These are phyloP conservation scores for Parambassis ranga DNA, from an alignment of 2,797 vertebrate genomes.

Conservation along the genomic window DNA sequence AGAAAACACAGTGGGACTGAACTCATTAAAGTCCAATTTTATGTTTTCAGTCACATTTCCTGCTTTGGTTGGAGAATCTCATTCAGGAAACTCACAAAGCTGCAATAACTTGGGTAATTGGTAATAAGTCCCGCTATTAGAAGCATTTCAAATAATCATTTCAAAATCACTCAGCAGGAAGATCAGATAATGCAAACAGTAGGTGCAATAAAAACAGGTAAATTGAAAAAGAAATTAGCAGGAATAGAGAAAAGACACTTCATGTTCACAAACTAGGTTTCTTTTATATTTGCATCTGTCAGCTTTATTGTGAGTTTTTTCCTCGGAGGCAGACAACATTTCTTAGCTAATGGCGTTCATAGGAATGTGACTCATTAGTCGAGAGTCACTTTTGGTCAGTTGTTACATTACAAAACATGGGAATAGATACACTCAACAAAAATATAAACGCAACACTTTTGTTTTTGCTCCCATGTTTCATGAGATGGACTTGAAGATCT, in stretches of 20 bases:
- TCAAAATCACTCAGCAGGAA: constrained; percentile 53
- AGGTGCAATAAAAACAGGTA: constrained; percentile 53
- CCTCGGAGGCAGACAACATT: constrained; percentile 10
- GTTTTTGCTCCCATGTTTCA: too few relatives aligned
- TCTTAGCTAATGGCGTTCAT: constrained; percentile 19
- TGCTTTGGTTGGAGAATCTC: constrained; percentile 48
- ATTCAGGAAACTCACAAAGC: constrained; percentile 50
- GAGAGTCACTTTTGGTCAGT: too few relatives aligned
- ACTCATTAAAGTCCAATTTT: constrained; percentile 63
- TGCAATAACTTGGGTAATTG: constrained; percentile 54
- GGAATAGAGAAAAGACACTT: constrained; percentile 2
- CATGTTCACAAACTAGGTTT: constrained; percentile 17
- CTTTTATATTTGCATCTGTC: constrained; percentile 32
- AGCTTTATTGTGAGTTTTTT: constrained; percentile 32
- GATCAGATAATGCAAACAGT: constrained; percentile 60
- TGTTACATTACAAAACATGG: too few relatives aligned
- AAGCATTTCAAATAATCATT: constrained; percentile 60
- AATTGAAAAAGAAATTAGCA: constrained; percentile 55
- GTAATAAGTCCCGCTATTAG: constrained; percentile 49
- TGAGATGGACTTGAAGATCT: too few relatives aligned
- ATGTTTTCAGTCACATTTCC: constrained; percentile 55
- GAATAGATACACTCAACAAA: too few relatives aligned
- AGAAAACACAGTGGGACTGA: constrained; percentile 44
- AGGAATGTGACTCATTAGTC: background rate
- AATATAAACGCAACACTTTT: too few relatives aligned